Evolutionary conservation across 2,113 vertebrate species (phyloP), one percentile per base, ranked within the genome.

Genomic region (Clupea harengus): DNA sequence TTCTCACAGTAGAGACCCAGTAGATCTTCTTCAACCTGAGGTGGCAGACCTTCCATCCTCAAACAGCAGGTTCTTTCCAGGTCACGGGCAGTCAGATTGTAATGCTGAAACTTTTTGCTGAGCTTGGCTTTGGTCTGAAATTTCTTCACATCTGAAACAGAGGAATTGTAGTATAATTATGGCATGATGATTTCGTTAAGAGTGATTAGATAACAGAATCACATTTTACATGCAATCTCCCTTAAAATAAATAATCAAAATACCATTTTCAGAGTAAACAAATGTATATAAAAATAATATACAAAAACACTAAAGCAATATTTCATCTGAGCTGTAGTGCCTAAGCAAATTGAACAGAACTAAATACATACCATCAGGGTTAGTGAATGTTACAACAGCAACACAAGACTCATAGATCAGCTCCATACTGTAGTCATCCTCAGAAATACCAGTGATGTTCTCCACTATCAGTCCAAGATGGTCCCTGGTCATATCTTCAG

Each of bases 1-100:
- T 89, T 97, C 90, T 98, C 96, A 93, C 97, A 97, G 90, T 95
- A 97, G 82, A 96, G 0, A 0, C 89, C 89, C 83, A 99, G 89
- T 4, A 94, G 90, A 18, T 94, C 90, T 57, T 89, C 84, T 7
- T 85, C 3, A 5, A 88, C 90, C 45, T 90, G 85, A 11, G 90
- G 87, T 9, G 96, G 94, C 32, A 98, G 83, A 72, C 93, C 94
- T 94, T 99, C 97, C 88, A 95, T 94, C 39, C 93, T 91, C 85
- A 98, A n/a, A 46, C 88, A 93, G 72, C 82, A 93, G 15, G 95
- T 94, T 47, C 39, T 82, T 89, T 96, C 96, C 86, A 99, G 93
- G 13, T 78, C 89, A 22, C 88, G 84, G 45, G 91, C 94, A 0
- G 52, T 94, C 85, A 97, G 89, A 9, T 92, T 84, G 0, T 91